phyloP scores from a whole-genome alignment of 2,113 vertebrate genomes.

The Sylvilagus bachmani region DNA sequence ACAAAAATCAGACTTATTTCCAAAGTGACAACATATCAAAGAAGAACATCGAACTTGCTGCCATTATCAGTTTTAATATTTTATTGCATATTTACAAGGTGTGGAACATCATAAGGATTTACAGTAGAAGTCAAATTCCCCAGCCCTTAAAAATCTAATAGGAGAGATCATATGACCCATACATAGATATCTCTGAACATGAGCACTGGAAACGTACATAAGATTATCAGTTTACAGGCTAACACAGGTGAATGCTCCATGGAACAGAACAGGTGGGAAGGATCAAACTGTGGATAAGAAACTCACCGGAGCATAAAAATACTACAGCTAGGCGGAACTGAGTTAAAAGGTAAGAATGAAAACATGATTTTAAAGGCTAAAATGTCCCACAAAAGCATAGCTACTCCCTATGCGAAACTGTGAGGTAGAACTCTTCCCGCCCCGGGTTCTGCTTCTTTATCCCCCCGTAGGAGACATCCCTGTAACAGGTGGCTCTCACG shows the following conservation, averaged over 20 bases:
- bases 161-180: slow-evolving; percentile 60
- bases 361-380: slow-evolving; percentile 61
- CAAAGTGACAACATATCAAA: slow-evolving; percentile 61
- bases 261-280: slow-evolving; percentile 46
- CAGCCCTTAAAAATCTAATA: slow-evolving; percentile 79
- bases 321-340: slow-evolving; percentile 4
- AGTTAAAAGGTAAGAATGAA: slow-evolving; percentile 54
- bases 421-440: slow-evolving; percentile 80
- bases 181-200: slow-evolving; percentile 71
- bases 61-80: slow-evolving; percentile 66
- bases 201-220: slow-evolving; percentile 55
- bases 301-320: slow-evolving; percentile 47
- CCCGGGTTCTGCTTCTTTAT: slow-evolving; percentile 47
- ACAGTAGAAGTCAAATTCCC: slow-evolving; percentile 81
- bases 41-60: slow-evolving; percentile 72
- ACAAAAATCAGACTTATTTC: slow-evolving; percentile 59
- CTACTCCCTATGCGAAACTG: slow-evolving; percentile 67
- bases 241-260: slow-evolving; percentile 48
- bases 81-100: slow-evolving; percentile 84
- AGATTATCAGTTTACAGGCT: slow-evolving; percentile 56
- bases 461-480: not conserved
- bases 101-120: slow-evolving; percentile 76
- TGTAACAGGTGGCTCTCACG: not conserved
- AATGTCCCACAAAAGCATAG: slow-evolving; percentile 63
- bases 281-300: slow-evolving; percentile 43